Conservation (phyloP, 1,140 invertebrate genomes). For the Pectinophora gossypiella region DNA sequence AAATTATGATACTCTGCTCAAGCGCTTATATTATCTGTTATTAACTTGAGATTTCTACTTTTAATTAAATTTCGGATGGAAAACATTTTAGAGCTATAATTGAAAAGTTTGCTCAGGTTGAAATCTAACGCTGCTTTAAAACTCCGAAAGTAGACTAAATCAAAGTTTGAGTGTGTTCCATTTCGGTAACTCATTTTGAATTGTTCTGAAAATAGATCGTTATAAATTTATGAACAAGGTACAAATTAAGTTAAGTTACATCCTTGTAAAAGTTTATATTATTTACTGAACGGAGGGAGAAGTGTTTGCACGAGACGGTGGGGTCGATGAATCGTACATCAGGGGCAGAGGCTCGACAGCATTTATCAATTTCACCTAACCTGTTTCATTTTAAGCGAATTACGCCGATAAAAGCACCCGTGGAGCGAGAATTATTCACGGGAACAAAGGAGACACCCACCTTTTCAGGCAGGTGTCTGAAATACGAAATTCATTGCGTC, state of each 20-base stretch:
- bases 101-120: neutral
- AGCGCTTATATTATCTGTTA: neutral
- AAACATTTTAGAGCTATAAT: neutral
- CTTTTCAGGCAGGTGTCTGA: constrained; percentile 45
- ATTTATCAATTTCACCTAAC: constrained; percentile 45
- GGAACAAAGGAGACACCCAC: constrained; percentile 41
- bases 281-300: no score
- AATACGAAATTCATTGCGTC: constrained; percentile 56
- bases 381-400: constrained; percentile 44
- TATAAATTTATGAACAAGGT: no score
- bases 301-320: no score
- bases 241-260: no score
- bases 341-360: constrained; percentile 14
- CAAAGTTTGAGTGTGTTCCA: no score
- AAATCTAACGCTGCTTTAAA: no score
- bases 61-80: constrained; percentile 2
- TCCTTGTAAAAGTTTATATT: no score
- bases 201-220: no score
- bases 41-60: neutral
- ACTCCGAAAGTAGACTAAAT: no score
- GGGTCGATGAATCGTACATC: neutral
- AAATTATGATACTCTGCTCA: neutral
- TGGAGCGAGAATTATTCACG: constrained; percentile 36
- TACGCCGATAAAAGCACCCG: constrained; percentile 36
- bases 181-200: no score